Evolutionary conservation across 1,140 invertebrate genomes (phyloP), one percentile per base, ranked within the genome.

Genomic region (Augochlora pura): DNA sequence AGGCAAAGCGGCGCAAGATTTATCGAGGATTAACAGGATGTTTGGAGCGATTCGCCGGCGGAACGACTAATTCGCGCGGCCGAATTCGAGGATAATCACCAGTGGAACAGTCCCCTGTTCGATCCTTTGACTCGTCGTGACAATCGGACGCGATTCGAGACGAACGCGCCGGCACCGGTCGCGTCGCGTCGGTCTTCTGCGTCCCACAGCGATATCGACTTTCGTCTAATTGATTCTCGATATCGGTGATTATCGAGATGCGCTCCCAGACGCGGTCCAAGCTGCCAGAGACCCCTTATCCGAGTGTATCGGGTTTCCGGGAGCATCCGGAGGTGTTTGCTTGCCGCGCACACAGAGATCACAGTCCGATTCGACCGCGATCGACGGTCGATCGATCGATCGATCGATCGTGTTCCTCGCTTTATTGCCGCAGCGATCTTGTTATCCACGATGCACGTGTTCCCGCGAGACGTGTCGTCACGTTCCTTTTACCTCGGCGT

Each of bases 361-460:
- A n/a, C n/a, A n/a, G 23, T 2, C 4, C 38, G 54, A 42, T 62
- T 21, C 21, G 6, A 74, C 59, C 62, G 12, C 39, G 60, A 64
- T 71, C 38, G 1, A 10, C 73, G 27, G 23, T 74, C 73, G 39
- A 76, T 42, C 52, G 63, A 75, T 39, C 62, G 62, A n/a, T n/a
- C n/a, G n/a, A n/a, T n/a, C 8, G 59, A 0, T 1, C 65, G 38
- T 32, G 77, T 65, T 73, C 39, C 38, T 16, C 5, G n/a, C 12
- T 73, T 42, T 65, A 66, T 79, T 74, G 60, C 39, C n/a, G 39
- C 52, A 66, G 49, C 77, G 77, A 79, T 79, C 77, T 79, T 60
- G 70, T 67, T 79, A 73, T 57, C 70, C 63, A 1, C 52, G 63
- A 62, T 66, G 71, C 77, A 79, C 77, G 77, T 79, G 77, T 52